phyloP scores from a whole-genome alignment of 92 coral and sea anemone species.

The Epizoanthus ramosus region DNA sequence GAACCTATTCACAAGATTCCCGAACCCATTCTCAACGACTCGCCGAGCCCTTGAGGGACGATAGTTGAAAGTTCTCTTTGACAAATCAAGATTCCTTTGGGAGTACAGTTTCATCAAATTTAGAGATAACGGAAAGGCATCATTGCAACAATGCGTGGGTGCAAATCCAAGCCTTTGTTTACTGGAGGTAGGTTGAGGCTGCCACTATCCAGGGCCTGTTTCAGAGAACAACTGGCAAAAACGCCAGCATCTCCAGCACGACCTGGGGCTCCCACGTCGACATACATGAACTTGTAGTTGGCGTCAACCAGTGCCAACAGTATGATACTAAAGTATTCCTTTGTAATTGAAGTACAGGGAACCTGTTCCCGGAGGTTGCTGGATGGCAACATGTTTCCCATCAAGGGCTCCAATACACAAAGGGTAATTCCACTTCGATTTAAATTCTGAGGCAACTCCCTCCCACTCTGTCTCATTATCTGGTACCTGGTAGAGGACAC shows the following conservation, averaged over 20 bases:
- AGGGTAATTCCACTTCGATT: too few relatives aligned
- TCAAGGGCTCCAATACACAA: too few relatives aligned
- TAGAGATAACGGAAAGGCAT: constrained; percentile 26
- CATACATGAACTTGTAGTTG: neutral
- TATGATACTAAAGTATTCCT: too few relatives aligned
- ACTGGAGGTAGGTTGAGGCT: constrained; percentile 5
- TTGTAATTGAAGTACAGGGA: too few relatives aligned
- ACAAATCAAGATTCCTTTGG: constrained; percentile 15
- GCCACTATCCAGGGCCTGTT: neutral
- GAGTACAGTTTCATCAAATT: constrained; percentile 45
- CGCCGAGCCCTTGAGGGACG: constrained; percentile 34
- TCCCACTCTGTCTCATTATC: too few relatives aligned
- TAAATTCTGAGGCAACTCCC: too few relatives aligned
- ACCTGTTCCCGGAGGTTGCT: too few relatives aligned
- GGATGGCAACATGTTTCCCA: too few relatives aligned
- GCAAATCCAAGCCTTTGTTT: neutral
- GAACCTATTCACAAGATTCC: constrained; percentile 17
- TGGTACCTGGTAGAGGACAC: too few relatives aligned
- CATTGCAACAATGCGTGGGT: constrained; percentile 33
- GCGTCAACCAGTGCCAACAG: neutral
- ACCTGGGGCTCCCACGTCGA: constrained; percentile 5
- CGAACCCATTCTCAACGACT: constrained; percentile 39
- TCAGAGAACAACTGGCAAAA: neutral
- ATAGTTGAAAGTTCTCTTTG: constrained; percentile 36
- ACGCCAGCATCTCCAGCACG: constrained; percentile 8